Evolutionary conservation across 2,888 invertebrate species (phyloP).

Genomic region (Myopa tessellatipennis): DNA sequence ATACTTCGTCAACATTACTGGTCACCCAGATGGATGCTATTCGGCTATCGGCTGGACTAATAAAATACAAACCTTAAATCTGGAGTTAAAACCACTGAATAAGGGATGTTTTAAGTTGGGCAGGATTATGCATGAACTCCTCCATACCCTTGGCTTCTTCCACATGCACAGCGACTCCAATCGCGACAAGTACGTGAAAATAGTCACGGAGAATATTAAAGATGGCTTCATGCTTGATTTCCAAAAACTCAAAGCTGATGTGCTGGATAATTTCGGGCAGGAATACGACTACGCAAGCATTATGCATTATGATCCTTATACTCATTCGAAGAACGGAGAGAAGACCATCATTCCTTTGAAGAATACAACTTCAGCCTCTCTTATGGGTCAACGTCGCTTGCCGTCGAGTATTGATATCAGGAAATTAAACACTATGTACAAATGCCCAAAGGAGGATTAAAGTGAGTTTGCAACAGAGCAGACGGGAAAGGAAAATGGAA

Average conservation of each 20-base stretch:
- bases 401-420: slow-evolving; percentile 60
- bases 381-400: slow-evolving; percentile 57
- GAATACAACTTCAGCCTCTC: slow-evolving; percentile 42
- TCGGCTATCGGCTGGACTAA: slow-evolving; percentile 77
- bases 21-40: slow-evolving; percentile 74
- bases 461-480: neutral
- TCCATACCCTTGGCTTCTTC: slow-evolving; percentile 82
- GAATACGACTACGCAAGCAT: slow-evolving; percentile 82
- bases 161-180: slow-evolving; percentile 84
- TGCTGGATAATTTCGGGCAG: slow-evolving; percentile 74
- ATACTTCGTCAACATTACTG: slow-evolving; percentile 57
- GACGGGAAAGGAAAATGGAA: too few species aligned
- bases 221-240: slow-evolving; percentile 76
- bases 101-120: slow-evolving; percentile 63
- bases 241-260: slow-evolving; percentile 72
- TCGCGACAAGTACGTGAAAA: slow-evolving; percentile 76
- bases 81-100: slow-evolving; percentile 55
- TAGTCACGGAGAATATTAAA: slow-evolving; percentile 69
- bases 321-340: slow-evolving; percentile 77
- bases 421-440: slow-evolving; percentile 62
- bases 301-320: slow-evolving; percentile 81
- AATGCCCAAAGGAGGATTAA: slow-evolving; percentile 44
- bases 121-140: slow-evolving; percentile 80
- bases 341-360: slow-evolving; percentile 74
- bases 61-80: slow-evolving; percentile 65